Percentiles rank a stretch among this genome's conserved stretches.
Conservation (phyloP, 2,797 vertebrate genomes). For the Parambassis ranga region DNA sequence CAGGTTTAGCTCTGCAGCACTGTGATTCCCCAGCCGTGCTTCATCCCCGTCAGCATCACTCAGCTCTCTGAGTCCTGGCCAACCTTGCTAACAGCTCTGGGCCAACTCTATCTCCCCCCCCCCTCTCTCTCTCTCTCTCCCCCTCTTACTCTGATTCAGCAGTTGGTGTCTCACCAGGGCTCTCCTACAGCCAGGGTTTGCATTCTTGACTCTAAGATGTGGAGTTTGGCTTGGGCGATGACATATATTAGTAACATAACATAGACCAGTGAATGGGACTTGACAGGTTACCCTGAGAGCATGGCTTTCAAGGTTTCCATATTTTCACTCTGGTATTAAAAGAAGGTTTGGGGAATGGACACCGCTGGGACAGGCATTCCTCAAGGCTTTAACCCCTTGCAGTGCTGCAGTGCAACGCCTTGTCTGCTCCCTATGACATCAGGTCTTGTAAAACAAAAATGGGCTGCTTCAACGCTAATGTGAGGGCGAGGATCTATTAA, state of each 20-base stretch:
- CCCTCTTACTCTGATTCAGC: constrained; percentile 74
- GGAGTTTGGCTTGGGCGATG: constrained; percentile 79
- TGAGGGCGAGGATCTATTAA: constrained; percentile 64
- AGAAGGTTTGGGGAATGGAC: constrained; percentile 56
- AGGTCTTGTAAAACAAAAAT: constrained; percentile 71
- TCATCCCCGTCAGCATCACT: constrained; percentile 70
- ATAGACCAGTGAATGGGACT: constrained; percentile 77
- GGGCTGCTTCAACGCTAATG: constrained; percentile 38
- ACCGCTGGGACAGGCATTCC: constrained; percentile 63
- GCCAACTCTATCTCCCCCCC: constrained; percentile 52
- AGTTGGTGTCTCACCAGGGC: constrained; percentile 74
- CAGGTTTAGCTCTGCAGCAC: constrained; percentile 48
- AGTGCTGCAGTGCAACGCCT: constrained; percentile 24
- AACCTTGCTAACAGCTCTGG: constrained; percentile 64
- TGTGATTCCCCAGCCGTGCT: constrained; percentile 56
- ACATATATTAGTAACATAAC: constrained; percentile 82
- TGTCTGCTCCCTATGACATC: constrained; percentile 61
- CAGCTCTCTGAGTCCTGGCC: constrained; percentile 54
- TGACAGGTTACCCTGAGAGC: constrained; percentile 81
- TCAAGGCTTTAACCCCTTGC: constrained; percentile 64
- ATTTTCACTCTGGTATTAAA: constrained; percentile 76
- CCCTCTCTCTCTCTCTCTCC: constrained; percentile 32
- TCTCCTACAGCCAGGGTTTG: constrained; percentile 67
- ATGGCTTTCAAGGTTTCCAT: constrained; percentile 80
- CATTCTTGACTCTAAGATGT: constrained; percentile 81